phyloP scores from a whole-genome alignment of 2,113 vertebrate genomes.

The Atrichornis clamosus region DNA sequence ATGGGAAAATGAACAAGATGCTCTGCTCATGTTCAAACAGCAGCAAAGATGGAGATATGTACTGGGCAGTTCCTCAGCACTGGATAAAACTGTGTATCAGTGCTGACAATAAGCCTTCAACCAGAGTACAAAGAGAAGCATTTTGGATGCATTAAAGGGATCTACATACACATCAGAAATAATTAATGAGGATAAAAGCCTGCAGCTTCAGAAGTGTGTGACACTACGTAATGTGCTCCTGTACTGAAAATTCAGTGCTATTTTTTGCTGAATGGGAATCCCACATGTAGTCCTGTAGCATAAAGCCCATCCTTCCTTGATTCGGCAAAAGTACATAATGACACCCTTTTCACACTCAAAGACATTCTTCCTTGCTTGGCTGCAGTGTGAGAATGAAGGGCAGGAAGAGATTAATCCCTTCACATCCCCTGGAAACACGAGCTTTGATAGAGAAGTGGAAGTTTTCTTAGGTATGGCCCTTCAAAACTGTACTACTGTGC shows the following conservation, averaged over 20 bases:
- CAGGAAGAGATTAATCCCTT: not conserved
- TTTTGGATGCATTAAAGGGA: not conserved
- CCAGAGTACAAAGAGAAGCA: not conserved
- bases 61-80: not conserved
- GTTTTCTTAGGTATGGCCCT: not conserved
- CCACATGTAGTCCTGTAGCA: not conserved
- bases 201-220: not conserved
- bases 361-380: not conserved
- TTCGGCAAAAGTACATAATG: not conserved
- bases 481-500: not conserved
- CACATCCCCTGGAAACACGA: not conserved
- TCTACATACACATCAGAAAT: not conserved
- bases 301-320: not conserved
- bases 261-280: not conserved
- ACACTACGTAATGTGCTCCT: accelerated
- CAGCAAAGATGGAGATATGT: not conserved
- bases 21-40: not conserved
- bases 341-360: not conserved
- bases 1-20: not conserved
- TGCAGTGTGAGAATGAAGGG: not conserved
- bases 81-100: not conserved
- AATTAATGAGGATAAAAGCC: not conserved
- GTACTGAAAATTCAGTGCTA: not conserved
- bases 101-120: not conserved
- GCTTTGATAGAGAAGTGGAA: accelerated